phyloP scores from a whole-genome alignment of 2,888 invertebrate species.

The Sphaeridia pumilis region DNA sequence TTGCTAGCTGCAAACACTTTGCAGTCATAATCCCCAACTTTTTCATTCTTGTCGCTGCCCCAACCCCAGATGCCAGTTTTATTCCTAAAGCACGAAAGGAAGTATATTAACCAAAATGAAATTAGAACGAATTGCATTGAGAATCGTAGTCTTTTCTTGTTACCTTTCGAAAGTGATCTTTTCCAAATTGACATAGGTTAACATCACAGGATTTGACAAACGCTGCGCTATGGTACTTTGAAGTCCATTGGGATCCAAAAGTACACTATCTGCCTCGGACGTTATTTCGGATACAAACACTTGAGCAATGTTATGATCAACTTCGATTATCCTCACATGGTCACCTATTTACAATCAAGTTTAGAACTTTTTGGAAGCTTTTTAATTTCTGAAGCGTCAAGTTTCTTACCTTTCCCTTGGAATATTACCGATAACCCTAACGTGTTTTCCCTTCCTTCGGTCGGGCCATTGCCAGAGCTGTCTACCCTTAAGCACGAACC shows the following conservation, averaged over 20 bases:
- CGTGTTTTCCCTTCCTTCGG: conserved; percentile 62
- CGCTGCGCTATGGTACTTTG: conserved; percentile 68
- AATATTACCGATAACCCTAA: conserved; percentile 69
- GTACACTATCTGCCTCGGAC: conserved; percentile 41
- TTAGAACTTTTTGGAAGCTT: too few relatives aligned
- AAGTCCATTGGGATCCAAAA: conserved; percentile 45
- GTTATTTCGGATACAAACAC: conserved; percentile 69
- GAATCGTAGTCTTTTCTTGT: conserved; percentile 5
- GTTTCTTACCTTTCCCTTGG: conserved; percentile 72
- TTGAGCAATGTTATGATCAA: conserved; percentile 79
- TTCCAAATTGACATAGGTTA: conserved; percentile 91
- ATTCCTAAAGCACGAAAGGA: conserved; percentile 52
- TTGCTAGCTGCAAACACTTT: conserved; percentile 93
- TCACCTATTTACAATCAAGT: too few relatives aligned
- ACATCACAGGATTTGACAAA: conserved; percentile 76
- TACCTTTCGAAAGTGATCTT: conserved; percentile 95
- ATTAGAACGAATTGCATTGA: too few relatives aligned
- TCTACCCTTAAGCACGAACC: conserved; percentile 94
- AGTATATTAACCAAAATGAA: too few relatives aligned
- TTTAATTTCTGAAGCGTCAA: too few relatives aligned
- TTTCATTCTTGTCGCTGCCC: conserved; percentile 84
- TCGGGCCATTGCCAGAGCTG: conserved; percentile 88
- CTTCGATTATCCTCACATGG: conserved; percentile 72
- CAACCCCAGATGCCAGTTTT: conserved; percentile 95
- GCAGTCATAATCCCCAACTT: conserved; percentile 76